Evolutionary conservation across 2,888 invertebrate species (phyloP).

Genomic region (Pseudococcus jackbeardsleyi): DNA sequence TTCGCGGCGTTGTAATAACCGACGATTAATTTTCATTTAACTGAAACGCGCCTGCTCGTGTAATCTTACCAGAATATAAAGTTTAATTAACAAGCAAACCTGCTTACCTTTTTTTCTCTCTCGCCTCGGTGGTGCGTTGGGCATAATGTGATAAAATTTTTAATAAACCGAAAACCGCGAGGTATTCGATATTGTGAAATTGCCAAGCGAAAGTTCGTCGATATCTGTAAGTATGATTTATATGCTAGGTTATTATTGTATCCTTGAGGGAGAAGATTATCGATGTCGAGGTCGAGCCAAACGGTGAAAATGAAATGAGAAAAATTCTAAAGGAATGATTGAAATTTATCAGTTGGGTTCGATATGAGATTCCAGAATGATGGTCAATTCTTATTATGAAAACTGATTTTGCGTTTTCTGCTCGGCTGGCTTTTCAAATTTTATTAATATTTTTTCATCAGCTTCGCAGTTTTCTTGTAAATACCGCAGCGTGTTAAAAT

Average conservation of each 20-base stretch:
- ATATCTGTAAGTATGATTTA: not conserved
- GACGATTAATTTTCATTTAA: conserved; percentile 32
- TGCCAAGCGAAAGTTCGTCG: not conserved
- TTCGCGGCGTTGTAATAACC: not conserved
- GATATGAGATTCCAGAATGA: no score
- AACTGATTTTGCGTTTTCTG: no score
- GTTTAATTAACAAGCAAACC: not conserved
- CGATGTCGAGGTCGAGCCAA: not conserved
- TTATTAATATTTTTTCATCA: no score
- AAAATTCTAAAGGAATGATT: no score
- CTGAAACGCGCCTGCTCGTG: not conserved
- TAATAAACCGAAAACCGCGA: not conserved
- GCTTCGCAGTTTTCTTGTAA: no score
- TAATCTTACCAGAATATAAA: not conserved
- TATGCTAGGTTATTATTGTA: not conserved
- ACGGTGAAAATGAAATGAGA: not conserved
- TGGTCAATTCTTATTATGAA: no score
- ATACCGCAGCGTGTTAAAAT: no score
- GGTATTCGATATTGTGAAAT: not conserved
- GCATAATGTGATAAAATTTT: not conserved
- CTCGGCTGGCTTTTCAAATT: no score
- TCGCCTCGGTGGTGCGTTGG: not conserved
- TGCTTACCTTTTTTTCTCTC: not conserved
- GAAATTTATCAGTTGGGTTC: no score
- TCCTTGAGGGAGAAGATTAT: not conserved